Evolutionary conservation across 2,113 vertebrate species (phyloP).

Genomic region (Talpa occidentalis): DNA sequence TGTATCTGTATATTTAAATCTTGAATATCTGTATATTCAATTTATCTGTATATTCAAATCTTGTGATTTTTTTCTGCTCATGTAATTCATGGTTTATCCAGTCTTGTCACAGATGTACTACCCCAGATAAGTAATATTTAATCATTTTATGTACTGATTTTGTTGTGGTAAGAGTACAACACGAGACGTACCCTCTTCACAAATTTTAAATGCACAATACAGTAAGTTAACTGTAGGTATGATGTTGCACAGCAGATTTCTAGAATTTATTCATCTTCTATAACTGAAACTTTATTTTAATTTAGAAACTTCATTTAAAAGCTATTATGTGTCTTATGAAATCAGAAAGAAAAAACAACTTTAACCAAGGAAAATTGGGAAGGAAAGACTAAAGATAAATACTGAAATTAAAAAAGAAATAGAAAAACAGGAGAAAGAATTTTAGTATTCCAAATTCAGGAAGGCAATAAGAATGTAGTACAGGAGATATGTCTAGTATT

Average conservation of each 20-base stretch:
- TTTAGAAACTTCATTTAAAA: background rate
- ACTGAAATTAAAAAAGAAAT: background rate
- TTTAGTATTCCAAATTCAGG: background rate
- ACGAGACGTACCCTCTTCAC: background rate
- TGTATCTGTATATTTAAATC: too few relatives aligned
- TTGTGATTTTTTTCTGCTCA: background rate
- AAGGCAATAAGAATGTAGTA: background rate
- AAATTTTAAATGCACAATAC: background rate
- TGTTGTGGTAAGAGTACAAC: background rate
- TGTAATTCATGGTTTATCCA: background rate
- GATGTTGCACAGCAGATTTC: background rate
- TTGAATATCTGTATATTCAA: too few relatives aligned
- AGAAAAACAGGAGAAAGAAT: background rate
- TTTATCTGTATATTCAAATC: background rate
- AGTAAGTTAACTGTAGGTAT: fast-evolving
- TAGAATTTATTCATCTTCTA: background rate
- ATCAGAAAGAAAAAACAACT: background rate
- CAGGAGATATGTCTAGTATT: background rate
- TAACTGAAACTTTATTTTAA: background rate
- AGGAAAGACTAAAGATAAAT: background rate
- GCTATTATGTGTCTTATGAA: background rate
- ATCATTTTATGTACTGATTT: background rate
- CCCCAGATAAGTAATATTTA: too few relatives aligned
- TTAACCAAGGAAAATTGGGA: background rate
- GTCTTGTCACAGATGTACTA: background rate